These are phyloP conservation scores for Polietes domitor DNA, from an alignment of 2,888 invertebrate species.

Conservation along the genomic window DNA sequence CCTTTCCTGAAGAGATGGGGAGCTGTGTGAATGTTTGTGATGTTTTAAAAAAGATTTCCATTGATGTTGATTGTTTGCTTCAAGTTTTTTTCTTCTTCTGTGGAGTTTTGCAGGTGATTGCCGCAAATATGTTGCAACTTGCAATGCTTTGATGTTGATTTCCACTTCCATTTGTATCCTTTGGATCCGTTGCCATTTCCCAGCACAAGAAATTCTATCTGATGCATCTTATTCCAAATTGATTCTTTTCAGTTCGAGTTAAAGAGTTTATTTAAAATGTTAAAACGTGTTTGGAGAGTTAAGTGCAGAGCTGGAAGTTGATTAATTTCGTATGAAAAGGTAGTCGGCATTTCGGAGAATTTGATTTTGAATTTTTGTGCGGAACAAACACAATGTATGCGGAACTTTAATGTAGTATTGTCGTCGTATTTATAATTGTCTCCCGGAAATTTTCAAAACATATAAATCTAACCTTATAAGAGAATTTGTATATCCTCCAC, in stretches of 20 bases:
- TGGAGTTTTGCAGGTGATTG: slow-evolving; percentile 38
- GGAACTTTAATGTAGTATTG: too few relatives aligned
- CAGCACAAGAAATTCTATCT: slow-evolving; percentile 36
- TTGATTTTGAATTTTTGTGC: too few relatives aligned
- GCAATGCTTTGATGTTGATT: slow-evolving; percentile 26
- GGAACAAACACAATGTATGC: too few relatives aligned
- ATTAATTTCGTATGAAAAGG: background rate
- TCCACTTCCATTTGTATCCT: background rate
- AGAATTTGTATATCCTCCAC: too few relatives aligned
- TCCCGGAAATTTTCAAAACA: too few relatives aligned
- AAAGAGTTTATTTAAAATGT: slow-evolving; percentile 49
- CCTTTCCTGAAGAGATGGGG: background rate
- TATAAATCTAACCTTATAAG: too few relatives aligned
- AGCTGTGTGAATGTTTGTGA: slow-evolving; percentile 8
- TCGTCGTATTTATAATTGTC: too few relatives aligned
- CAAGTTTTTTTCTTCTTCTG: slow-evolving; percentile 16
- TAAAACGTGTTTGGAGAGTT: slow-evolving; percentile 38
- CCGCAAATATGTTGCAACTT: slow-evolving; percentile 42
- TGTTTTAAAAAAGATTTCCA: background rate
- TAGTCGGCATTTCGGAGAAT: too few relatives aligned
- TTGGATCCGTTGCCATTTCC: slow-evolving; percentile 5
- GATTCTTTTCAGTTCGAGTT: slow-evolving; percentile 3
- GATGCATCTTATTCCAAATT: slow-evolving; percentile 26
- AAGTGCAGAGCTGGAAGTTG: slow-evolving; percentile 7
- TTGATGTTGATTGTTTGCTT: slow-evolving; percentile 26